These are phyloP conservation scores for Glomeris marginata DNA, from an alignment of 2,888 invertebrate genomes.

Conservation along the genomic window DNA sequence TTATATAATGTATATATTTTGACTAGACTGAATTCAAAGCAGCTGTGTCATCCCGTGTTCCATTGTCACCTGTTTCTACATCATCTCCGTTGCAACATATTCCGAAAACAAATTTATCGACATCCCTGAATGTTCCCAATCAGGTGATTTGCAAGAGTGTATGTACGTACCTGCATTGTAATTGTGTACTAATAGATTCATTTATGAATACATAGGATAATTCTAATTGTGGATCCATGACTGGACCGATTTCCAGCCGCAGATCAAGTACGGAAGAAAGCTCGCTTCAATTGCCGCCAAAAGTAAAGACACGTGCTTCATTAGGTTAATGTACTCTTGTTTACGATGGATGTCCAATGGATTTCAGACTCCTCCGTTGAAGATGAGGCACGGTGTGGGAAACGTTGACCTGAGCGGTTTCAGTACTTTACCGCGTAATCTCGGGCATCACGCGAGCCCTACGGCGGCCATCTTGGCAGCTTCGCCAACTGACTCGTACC, in stretches of 20 bases:
- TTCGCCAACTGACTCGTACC: conserved; percentile 6
- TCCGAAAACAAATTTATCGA: neutral
- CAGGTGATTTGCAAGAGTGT: neutral
- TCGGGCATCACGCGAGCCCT: conserved; percentile 5
- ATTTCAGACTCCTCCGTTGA: conserved; percentile 13
- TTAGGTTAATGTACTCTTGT: too few relatives aligned
- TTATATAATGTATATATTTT: neutral
- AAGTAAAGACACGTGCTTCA: neutral
- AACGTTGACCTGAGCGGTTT: conserved; percentile 9
- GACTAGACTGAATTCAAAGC: neutral
- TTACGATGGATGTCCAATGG: neutral
- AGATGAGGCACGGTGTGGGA: conserved; percentile 11
- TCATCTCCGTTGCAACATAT: too few relatives aligned
- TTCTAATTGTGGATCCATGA: too few relatives aligned
- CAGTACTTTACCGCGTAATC: conserved; percentile 16
- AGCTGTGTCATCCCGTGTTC: neutral
- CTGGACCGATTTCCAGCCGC: too few relatives aligned
- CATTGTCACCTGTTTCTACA: too few relatives aligned
- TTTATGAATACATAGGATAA: conserved; percentile 1
- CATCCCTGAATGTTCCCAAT: neutral
- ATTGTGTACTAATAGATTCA: neutral
- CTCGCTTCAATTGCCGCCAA: conserved; percentile 23
- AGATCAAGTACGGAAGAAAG: too few relatives aligned
- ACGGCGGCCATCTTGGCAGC: neutral
- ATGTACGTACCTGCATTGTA: neutral